Evolutionary conservation across 1,140 invertebrate genomes (phyloP), one percentile per base, ranked within the genome.

Genomic region (Rhizoglyphus robini): DNA sequence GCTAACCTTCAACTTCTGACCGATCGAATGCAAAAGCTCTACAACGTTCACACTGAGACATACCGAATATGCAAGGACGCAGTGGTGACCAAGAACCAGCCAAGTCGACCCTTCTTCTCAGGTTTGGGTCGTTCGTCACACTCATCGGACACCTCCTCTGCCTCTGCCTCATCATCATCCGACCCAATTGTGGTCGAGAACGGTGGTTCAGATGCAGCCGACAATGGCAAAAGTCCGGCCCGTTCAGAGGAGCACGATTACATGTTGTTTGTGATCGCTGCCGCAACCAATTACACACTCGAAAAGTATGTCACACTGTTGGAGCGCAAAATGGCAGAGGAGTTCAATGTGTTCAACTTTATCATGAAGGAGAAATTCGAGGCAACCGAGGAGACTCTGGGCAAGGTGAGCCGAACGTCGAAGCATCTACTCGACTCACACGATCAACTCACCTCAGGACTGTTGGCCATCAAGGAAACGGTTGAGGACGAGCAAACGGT

Each of bases 271-370:
- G 58, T 60, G 2, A 29, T 60, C 29, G 38, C 13, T 2, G 13
- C 27, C 3, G 13, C 36, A n/a, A 32, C 58, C 3, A 60, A 60
- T 27, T 46, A n/a, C 8, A 60, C 58, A 46, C 23, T 46, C 3
- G 32, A 60, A n/a, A 13, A 46, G 29, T 60, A 20, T 46, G 15
- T 20, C 13, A 15, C 31, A 20, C 3, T 5, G 36, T 34, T 60
- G 15, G 15, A 60, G 13, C 3, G 58, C 2, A 60, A 60, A 11
- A 27, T 60, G 15, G 58, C 32, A 2, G 58, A 60, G 29, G 58
- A 60, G 27, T 60, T 60, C 2, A 60, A 60, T 60, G 58, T 46
- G 27, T 38, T 32, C 27, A 27, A 32, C 29, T 60, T 60, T 60
- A 29, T 34, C 15, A 20, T 60, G 1, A 30, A 27, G 23, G 48